Conservation (phyloP, 2,797 vertebrate genomes). For the Borostomias antarcticus region DNA sequence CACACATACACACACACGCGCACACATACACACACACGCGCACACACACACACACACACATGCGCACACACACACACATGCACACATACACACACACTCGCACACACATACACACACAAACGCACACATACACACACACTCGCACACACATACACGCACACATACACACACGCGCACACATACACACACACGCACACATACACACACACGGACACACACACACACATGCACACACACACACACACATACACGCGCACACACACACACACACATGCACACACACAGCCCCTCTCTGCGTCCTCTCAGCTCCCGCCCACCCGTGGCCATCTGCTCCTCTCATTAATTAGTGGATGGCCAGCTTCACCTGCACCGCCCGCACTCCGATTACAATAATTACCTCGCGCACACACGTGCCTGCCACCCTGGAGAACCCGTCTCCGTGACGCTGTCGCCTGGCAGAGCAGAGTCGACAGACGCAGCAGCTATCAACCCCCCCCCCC, state of each 20-base stretch:
- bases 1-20: background rate
- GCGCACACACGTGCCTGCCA: slow-evolving; percentile 11
- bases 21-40: background rate
- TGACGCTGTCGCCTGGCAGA: slow-evolving; percentile 19
- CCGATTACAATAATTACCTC: slow-evolving; percentile 81
- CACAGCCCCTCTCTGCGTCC: slow-evolving; percentile 38
- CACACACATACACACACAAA: background rate
- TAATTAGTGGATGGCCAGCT: slow-evolving; percentile 81
- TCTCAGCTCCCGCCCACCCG: slow-evolving; percentile 72
- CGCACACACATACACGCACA: background rate
- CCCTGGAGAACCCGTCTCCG: slow-evolving; percentile 21
- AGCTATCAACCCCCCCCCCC: background rate
- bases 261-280: background rate
- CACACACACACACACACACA: slow-evolving; percentile 4
- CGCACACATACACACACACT: background rate
- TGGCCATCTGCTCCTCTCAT: slow-evolving; percentile 80
- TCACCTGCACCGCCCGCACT: slow-evolving; percentile 81
- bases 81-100: background rate
- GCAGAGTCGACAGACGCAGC: background rate
- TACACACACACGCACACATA: background rate
- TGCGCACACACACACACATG: slow-evolving; percentile 9
- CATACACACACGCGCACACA: background rate
- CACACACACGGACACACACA: background rate
- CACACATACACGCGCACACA: background rate
- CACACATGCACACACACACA: background rate